Percentiles rank a stretch among this genome's conserved stretches.
Evolutionary conservation across 2,888 invertebrate genomes (phyloP).

Genomic region (Exocentrus adspersus): DNA sequence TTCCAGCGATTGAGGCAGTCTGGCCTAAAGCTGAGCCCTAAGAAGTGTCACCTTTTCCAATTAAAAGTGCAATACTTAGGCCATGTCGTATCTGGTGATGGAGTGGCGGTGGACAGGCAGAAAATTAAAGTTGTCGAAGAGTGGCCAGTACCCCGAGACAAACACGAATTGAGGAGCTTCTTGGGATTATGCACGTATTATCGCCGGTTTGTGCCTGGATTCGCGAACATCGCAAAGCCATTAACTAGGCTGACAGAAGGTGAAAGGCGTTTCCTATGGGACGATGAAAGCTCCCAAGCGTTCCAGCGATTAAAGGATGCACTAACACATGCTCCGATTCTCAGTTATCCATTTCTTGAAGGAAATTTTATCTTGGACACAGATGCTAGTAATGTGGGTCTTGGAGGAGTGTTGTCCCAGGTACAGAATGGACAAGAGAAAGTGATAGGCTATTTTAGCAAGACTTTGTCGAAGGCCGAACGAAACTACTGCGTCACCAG

Average conservation of each 20-base stretch:
- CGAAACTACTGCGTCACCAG: too few species aligned
- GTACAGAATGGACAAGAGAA: too few species aligned
- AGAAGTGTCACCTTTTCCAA: constrained; percentile 17
- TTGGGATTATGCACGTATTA: constrained; percentile 37
- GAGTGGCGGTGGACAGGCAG: neutral
- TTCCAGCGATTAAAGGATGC: neutral
- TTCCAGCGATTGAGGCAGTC: neutral
- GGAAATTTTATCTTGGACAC: neutral
- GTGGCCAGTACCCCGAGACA: constrained; percentile 39
- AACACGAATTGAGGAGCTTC: constrained; percentile 33
- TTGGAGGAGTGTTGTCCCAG: neutral
- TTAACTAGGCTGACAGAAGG: constrained; percentile 30
- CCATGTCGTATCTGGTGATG: constrained; percentile 11
- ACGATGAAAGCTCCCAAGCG: neutral
- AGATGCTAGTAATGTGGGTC: neutral
- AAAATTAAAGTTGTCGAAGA: constrained; percentile 14
- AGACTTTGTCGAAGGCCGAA: too few species aligned
- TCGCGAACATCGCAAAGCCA: constrained; percentile 36
- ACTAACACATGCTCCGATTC: neutral
- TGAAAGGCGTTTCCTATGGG: neutral
- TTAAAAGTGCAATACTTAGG: constrained; percentile 32
- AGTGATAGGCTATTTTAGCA: too few species aligned
- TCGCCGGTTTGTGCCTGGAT: constrained; percentile 34
- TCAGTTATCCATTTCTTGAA: too few species aligned
- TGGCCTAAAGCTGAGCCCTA: constrained; percentile 4